Base-by-base conservation (phyloP, 2,113 vertebrate species). In the Epinephelus fuscoguttatus region DNA sequence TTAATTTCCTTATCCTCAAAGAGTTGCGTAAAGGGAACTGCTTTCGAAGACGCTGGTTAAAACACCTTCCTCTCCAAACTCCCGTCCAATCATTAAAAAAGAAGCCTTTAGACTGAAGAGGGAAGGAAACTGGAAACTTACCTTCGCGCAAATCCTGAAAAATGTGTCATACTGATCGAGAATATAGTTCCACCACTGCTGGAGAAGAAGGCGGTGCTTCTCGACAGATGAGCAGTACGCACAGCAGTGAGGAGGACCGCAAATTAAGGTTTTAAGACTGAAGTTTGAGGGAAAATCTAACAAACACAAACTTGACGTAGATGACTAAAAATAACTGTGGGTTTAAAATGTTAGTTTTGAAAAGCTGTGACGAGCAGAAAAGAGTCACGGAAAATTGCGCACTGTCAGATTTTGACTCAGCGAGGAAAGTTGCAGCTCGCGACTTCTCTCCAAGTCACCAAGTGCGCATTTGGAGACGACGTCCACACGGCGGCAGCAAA, bases 141-240 rank as follows among this genome's bases (percentile, higher is more conserved):
- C 93, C 93, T 92, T 53, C 17, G 23, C 30, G 55, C 57, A 82
- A 75, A 92, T 85, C 81, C 89, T n/a, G 74, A 68, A 68, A 78
- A 77, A 55, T 12, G 30, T 62, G 25, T 69, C 87, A 91, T 92
- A 19, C 47, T 90, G 66, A 27, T 57, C 33, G 63, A 64, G 52
- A 19, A 27, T 19, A 10, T 33, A 4, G n/a, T 67, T 82, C 73
- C 69, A 70, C 53, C 60, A 21, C n/a, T 13, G 79, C 47, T 19
- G 50, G 21, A 63, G 59, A 14, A 33, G 63, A 80, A 93, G 90
- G 93, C 91, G 92, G 89, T 8, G 84, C 91, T 75, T 49, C 27
- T 17, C 21, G 21, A 42, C 27, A 59, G 60, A 55, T 19, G 40
- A n/a, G 30, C 12, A n/a, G n/a, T 40, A 42, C 47, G 63, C 19